Percentiles rank a stretch among this genome's conserved stretches.
phyloP scores from a whole-genome alignment of 1,140 invertebrate species.

The Orussus abietinus region DNA sequence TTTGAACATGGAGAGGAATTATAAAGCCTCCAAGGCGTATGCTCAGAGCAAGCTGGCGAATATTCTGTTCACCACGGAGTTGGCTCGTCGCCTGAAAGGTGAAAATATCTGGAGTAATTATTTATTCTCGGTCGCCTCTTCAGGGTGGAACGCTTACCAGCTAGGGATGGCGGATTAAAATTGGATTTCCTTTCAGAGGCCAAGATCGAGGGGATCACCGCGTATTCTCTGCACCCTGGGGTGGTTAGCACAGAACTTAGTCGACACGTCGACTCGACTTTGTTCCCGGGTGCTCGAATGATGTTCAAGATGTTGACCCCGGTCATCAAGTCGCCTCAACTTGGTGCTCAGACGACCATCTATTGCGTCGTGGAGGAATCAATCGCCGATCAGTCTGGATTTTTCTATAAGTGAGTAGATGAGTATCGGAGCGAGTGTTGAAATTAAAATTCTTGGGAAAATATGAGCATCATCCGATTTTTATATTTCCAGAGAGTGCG shows the following conservation, averaged over 20 bases:
- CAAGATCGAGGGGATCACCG: slow-evolving; percentile 56
- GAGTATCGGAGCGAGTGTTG: no score
- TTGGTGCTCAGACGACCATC: slow-evolving; percentile 77
- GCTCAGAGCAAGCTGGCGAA: slow-evolving; percentile 73
- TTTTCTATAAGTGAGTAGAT: slow-evolving; percentile 61
- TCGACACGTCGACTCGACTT: slow-evolving; percentile 60
- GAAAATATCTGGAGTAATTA: slow-evolving; percentile 14
- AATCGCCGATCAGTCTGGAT: slow-evolving; percentile 61
- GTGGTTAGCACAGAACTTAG: slow-evolving; percentile 71
- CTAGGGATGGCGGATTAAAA: not conserved
- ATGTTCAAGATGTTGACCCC: slow-evolving; percentile 30
- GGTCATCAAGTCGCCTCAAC: slow-evolving; percentile 60
- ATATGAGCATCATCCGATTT: not conserved
- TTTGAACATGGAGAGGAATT: slow-evolving; percentile 63
- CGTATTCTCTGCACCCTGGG: slow-evolving; percentile 70
- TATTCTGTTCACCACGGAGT: slow-evolving; percentile 66
- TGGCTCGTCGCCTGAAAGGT: slow-evolving; percentile 59
- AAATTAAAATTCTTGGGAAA: not conserved
- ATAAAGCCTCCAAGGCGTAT: slow-evolving; percentile 61
- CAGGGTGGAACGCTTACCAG: slow-evolving; percentile 28
- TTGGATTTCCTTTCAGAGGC: slow-evolving; percentile 43
- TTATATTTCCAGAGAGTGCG: no score
- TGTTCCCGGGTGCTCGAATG: slow-evolving; percentile 43
- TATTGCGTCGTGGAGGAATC: slow-evolving; percentile 72
- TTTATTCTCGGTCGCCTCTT: slow-evolving; percentile 13